These are phyloP conservation scores for Halocynthia aurantium DNA, from an alignment of 23 tunicate species.

Conservation along the genomic window DNA sequence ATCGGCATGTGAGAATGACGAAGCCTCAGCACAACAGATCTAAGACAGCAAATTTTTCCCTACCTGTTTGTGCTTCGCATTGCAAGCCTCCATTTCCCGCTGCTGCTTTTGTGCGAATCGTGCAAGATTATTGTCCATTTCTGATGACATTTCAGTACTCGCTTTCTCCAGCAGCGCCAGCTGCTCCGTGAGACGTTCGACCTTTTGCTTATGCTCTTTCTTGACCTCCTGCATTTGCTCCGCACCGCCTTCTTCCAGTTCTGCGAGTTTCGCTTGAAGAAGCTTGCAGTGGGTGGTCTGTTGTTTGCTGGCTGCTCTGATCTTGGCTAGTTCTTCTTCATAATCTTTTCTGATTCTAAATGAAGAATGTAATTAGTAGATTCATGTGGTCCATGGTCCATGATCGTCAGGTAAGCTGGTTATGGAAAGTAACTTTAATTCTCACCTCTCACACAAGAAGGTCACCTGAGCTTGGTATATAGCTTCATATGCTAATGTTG, in stretches of 20 bases:
- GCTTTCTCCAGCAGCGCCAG: constrained; percentile 49
- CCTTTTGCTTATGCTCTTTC: constrained; percentile 61
- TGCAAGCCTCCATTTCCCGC: constrained; percentile 45
- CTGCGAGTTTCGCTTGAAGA: constrained; percentile 24
- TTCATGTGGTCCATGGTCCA: too few relatives aligned
- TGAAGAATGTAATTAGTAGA: too few relatives aligned
- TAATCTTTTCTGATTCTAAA: constrained; percentile 75
- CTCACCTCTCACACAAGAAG: constrained; percentile 63
- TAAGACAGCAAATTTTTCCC: too few relatives aligned
- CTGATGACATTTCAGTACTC: constrained; percentile 57
- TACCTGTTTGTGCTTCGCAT: constrained; percentile 72
- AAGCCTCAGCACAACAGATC: background rate
- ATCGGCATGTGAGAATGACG: background rate
- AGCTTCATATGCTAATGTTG: constrained; percentile 77
- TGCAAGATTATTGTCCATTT: constrained; percentile 47
- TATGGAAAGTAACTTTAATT: background rate
- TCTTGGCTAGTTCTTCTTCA: constrained; percentile 75
- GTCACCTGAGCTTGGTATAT: constrained; percentile 80
- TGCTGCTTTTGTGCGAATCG: constrained; percentile 59
- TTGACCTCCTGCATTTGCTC: constrained; percentile 29
- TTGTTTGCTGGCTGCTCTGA: constrained; percentile 50
- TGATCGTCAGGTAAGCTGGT: too few relatives aligned
- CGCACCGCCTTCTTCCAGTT: constrained; percentile 33
- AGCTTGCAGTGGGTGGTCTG: constrained; percentile 49
- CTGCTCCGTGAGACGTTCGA: constrained; percentile 47